Evolutionary conservation across 2,888 invertebrate genomes (phyloP).

Genomic region (Drosophila demipolita): DNA sequence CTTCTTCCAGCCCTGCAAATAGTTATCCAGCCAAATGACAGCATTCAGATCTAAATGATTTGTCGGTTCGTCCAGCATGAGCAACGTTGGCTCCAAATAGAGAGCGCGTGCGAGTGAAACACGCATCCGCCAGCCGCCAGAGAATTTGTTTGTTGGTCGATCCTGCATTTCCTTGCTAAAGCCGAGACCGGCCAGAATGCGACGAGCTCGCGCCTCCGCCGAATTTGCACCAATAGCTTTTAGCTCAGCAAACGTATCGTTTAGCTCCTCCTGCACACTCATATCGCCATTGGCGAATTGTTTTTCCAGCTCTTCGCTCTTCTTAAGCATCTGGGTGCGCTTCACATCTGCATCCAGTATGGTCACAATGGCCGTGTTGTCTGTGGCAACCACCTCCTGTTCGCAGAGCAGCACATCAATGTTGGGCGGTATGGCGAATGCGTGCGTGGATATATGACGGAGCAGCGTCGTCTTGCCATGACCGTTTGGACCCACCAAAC

Average conservation of each 20-base stretch:
- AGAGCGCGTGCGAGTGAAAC: constrained; percentile 98
- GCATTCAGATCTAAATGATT: constrained; percentile 99
- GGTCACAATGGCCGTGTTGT: constrained; percentile 96
- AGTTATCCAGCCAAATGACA: constrained; percentile 99
- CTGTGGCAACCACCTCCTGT: constrained; percentile 98
- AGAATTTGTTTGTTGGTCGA: constrained; percentile 94
- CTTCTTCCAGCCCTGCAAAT: constrained; percentile 99
- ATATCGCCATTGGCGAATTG: constrained; percentile 90
- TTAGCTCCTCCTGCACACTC: constrained; percentile 91
- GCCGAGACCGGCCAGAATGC: constrained; percentile 98
- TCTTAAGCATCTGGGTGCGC: constrained; percentile 91
- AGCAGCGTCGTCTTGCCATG: constrained; percentile 99
- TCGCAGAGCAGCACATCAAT: constrained; percentile 98
- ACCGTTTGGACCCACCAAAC: constrained; percentile 99
- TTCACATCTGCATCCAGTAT: constrained; percentile 97
- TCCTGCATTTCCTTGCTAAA: constrained; percentile 96
- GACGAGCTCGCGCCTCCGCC: constrained; percentile 97
- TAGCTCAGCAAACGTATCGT: constrained; percentile 97
- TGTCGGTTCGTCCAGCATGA: constrained; percentile 99
- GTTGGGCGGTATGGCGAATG: constrained; percentile 96
- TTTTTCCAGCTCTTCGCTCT: constrained; percentile 93
- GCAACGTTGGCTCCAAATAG: constrained; percentile 98
- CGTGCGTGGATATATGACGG: constrained; percentile 95
- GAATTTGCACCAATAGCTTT: constrained; percentile 99
- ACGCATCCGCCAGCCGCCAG: constrained; percentile 99